A percentile compares a stretch with the other conserved stretches of the same genome.
phyloP scores from a whole-genome alignment of 2,888 invertebrate species.

The Ditula angustiorana region DNA sequence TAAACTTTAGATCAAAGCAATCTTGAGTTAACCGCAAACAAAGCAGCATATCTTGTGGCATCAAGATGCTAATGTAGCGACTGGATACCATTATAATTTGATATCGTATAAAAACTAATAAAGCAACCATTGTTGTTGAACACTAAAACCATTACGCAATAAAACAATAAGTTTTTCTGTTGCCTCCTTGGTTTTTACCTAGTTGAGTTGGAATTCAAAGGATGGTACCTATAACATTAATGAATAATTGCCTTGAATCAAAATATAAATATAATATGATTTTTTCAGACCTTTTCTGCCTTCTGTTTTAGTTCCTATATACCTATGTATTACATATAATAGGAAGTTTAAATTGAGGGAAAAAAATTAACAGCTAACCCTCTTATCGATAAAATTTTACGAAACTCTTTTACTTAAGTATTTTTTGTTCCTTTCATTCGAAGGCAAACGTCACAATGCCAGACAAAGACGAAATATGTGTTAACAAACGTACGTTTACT shows the following conservation, averaged over 20 bases:
- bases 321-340: too few species aligned
- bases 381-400: too few species aligned
- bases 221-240: too few species aligned
- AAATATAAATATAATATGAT: not conserved
- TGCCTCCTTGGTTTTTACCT: not conserved
- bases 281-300: too few species aligned
- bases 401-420: too few species aligned
- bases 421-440: too few species aligned
- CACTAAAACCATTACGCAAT: conserved; percentile 12
- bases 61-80: conserved; percentile 23
- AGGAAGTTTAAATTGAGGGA: too few species aligned
- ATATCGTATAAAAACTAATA: conserved; percentile 36
- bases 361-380: too few species aligned
- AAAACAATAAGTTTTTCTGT: conserved; percentile 26
- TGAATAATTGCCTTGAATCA: not conserved
- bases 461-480: too few species aligned
- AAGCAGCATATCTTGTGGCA: not conserved
- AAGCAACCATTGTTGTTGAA: conserved; percentile 21
- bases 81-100: conserved; percentile 43
- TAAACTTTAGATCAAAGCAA: not conserved
- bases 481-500: too few species aligned
- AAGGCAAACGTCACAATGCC: too few species aligned
- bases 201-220: not conserved
- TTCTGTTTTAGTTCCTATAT: too few species aligned
- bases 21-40: not conserved